Percentiles rank a stretch among this genome's conserved stretches.
These are phyloP conservation scores for Psococerastis gibbosa DNA, from an alignment of 2,888 invertebrate genomes.

Conservation along the genomic window DNA sequence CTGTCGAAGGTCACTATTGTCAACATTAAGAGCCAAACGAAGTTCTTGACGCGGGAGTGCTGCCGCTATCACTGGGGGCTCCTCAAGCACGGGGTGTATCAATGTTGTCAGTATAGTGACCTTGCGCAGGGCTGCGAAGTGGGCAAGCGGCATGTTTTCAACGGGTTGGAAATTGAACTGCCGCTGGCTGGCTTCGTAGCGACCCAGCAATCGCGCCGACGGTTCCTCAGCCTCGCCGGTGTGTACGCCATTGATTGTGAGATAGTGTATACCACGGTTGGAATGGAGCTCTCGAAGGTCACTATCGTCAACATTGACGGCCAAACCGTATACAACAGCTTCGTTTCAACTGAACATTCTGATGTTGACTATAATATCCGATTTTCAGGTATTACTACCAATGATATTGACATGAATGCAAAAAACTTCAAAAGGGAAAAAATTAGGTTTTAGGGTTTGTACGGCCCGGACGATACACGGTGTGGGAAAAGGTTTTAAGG, in stretches of 20 bases:
- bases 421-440: conserved; percentile 66
- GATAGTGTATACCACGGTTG: conserved; percentile 83
- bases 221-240: conserved; percentile 30
- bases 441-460: conserved; percentile 65
- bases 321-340: conserved; percentile 57
- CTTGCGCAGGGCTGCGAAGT: conserved; percentile 42
- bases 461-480: conserved; percentile 75
- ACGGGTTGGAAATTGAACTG: conserved; percentile 48
- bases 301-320: conserved; percentile 63
- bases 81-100: conserved; percentile 40
- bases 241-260: conserved; percentile 88
- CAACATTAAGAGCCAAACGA: conserved; percentile 42
- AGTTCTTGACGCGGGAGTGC: conserved; percentile 49
- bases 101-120: conserved; percentile 39
- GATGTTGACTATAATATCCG: conserved; percentile 89
- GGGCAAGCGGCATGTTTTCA: conserved; percentile 57
- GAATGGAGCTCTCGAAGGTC: conserved; percentile 72
- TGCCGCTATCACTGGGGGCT: conserved; percentile 87
- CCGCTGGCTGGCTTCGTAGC: conserved; percentile 47
- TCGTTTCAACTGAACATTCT: conserved; percentile 61
- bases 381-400: conserved; percentile 76
- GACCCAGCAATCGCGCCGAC: conserved; percentile 29
- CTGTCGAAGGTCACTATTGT: conserved; percentile 75
- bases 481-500: conserved; percentile 81
- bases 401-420: conserved; percentile 34